Conservation (phyloP, 2,113 vertebrate genomes). For the Trichechus manatus region DNA sequence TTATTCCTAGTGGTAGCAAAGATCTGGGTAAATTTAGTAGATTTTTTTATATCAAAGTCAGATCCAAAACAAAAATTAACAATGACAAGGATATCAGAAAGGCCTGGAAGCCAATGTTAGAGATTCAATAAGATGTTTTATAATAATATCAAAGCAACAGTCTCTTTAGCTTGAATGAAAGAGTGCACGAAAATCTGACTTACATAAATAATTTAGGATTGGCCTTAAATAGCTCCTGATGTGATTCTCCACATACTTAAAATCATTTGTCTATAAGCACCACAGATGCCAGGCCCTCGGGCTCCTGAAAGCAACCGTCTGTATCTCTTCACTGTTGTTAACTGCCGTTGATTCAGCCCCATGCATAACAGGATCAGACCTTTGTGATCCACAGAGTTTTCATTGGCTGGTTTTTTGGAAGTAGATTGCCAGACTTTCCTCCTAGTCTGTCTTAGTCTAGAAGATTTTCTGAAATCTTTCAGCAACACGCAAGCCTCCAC, state of each 20-base stretch:
- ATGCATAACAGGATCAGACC: neutral
- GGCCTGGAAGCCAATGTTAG: neutral
- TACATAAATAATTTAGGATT: conserved; percentile 56
- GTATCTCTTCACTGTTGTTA: neutral
- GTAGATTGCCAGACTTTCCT: too few relatives aligned
- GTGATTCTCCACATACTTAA: neutral
- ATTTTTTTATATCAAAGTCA: conserved; percentile 43
- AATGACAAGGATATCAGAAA: neutral
- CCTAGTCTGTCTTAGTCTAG: neutral
- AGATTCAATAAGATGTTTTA: neutral
- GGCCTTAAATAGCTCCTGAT: conserved; percentile 20
- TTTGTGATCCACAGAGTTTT: neutral
- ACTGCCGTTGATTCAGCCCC: neutral
- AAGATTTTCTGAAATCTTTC: neutral
- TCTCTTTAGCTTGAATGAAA: conserved; percentile 46
- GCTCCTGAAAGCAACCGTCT: neutral
- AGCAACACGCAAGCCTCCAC: neutral
- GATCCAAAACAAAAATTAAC: conserved; percentile 28
- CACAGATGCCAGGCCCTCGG: neutral
- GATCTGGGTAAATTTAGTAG: neutral
- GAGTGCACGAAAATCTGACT: conserved; percentile 48
- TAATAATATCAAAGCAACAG: neutral
- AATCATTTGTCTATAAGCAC: neutral
- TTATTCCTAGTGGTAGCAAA: neutral
- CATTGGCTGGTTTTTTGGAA: neutral